Evolutionary conservation across 2,797 vertebrate species (phyloP), one percentile per base, ranked within the genome.

Genomic region (Tangara arthus): DNA sequence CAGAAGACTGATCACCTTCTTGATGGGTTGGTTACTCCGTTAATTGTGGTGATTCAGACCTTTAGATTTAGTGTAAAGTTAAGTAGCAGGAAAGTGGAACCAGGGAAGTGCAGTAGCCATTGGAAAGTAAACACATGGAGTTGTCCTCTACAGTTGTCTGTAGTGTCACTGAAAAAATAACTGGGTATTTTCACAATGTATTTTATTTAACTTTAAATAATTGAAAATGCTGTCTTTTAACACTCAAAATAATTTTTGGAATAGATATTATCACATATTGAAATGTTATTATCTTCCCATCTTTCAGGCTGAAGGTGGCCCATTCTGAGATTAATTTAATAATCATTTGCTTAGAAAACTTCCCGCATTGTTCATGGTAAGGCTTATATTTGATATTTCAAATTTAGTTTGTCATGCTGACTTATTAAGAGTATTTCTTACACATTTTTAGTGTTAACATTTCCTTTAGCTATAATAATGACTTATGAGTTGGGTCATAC

Each of bases 351-450:
- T 96, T 87, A 97, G 97, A 97, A 96, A 95, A 97, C 92, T 95
- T 95, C 89, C 97, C 94, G 75, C 97, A 27, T 98, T 98, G 97
- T 98, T 98, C 98, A 98, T 98, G 98, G 98, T 98, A 98, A 87
- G 97, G 52, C 84, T 85, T 91, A 15, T 57, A 78, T 89, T 86
- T 84, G 37, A 32, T 96, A 46, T 53, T 77, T 93, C 27, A 10
- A 28, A 9, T 66, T 82, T 84, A 55, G 18, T 65, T 81, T 65
- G 21, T 56, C 12, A 1, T 37, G 16, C 42, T 83, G 47, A 20
- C 1, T 11, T 5, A 6, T 70, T 76, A 64, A 52, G 21, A 64
- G 13, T 60, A 57, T 57, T 64, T 89, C 12, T 50, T 63, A 32
- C 0, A 23, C 4, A 2, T 52, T 69, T 79, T 69, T 60, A 46